phyloP scores from a whole-genome alignment of 1,140 invertebrate species.

The Pectinophora gossypiella region DNA sequence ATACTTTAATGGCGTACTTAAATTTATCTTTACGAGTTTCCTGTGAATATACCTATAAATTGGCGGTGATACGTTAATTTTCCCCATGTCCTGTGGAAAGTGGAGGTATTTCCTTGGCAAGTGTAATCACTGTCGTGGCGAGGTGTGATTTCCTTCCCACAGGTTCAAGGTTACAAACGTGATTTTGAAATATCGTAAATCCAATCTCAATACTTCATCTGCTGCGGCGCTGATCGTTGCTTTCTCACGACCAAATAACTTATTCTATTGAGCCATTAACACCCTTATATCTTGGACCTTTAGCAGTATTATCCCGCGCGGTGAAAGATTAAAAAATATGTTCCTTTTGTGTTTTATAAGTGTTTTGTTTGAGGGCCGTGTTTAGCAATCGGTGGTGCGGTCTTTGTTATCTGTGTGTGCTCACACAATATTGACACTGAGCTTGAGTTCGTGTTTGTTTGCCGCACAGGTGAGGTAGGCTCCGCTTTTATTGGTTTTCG shows the following conservation, averaged over 20 bases:
- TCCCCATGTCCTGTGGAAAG: too few species aligned
- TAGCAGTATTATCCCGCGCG: slow-evolving; percentile 10
- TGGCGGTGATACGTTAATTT: too few species aligned
- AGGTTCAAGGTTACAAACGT: slow-evolving; percentile 66
- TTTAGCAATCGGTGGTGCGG: slow-evolving; percentile 53
- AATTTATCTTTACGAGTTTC: too few species aligned
- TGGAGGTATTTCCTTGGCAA: too few species aligned
- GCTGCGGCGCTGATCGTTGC: slow-evolving; percentile 33
- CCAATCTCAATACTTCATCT: slow-evolving; percentile 53
- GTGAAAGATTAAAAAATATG: slow-evolving; percentile 21
- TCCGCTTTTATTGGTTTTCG: slow-evolving; percentile 7
- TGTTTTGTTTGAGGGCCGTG: slow-evolving; percentile 51
- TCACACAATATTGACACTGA: slow-evolving; percentile 48
- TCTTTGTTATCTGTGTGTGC: slow-evolving; percentile 63
- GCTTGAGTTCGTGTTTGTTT: slow-evolving; percentile 20
- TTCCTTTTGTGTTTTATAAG: slow-evolving; percentile 46
- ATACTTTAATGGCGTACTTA: too few species aligned
- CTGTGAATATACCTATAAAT: too few species aligned
- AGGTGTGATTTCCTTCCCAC: slow-evolving; percentile 55
- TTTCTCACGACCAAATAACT: slow-evolving; percentile 53
- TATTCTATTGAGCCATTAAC: slow-evolving; percentile 8
- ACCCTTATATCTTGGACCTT: slow-evolving; percentile 11
- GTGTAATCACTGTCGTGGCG: slow-evolving; percentile 16
- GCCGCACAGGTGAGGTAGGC: background rate
- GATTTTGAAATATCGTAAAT: slow-evolving; percentile 70